A percentile compares a stretch with the other conserved stretches of the same genome.
Evolutionary conservation across 1,140 invertebrate species (phyloP).

Genomic region (Drosophila burlai): DNA sequence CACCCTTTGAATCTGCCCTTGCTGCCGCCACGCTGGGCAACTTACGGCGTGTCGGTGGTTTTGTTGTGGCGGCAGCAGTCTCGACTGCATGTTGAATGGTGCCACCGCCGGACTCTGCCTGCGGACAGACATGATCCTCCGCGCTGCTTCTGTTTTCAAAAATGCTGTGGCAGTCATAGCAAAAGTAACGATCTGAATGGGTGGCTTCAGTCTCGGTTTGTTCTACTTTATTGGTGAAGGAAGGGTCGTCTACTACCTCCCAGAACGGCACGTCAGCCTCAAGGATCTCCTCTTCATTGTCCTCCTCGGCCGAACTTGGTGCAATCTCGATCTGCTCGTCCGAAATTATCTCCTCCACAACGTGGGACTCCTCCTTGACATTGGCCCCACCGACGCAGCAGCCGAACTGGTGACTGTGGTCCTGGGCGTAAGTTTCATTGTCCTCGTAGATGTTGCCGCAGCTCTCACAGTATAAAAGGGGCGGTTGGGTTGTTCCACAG

Average conservation of each 20-base stretch:
- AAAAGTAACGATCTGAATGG: conserved; percentile 69
- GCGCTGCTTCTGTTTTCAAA: conserved; percentile 67
- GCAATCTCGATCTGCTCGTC: conserved; percentile 13
- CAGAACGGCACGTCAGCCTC: conserved; percentile 54
- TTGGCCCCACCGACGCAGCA: conserved; percentile 6
- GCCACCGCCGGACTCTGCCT: conserved; percentile 21
- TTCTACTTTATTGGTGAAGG: neutral
- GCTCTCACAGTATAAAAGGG: conserved; percentile 53
- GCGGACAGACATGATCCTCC: conserved; percentile 70
- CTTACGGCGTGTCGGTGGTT: conserved; percentile 41
- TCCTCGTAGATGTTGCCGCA: conserved; percentile 50
- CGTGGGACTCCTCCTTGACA: conserved; percentile 4
- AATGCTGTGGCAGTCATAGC: conserved; percentile 75
- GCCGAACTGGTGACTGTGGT: conserved; percentile 26
- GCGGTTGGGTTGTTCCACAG: conserved; percentile 17
- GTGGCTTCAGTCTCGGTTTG: conserved; percentile 12
- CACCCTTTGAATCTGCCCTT: neutral
- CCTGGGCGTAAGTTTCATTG: conserved; percentile 37
- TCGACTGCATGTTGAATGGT: conserved; percentile 5
- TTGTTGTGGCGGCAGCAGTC: neutral
- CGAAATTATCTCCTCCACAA: conserved; percentile 28
- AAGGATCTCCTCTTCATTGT: conserved; percentile 44
- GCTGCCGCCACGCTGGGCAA: neutral
- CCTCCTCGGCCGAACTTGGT: conserved; percentile 7
- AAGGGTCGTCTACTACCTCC: conserved; percentile 56